Evolutionary conservation across 2,797 vertebrate species (phyloP).

Genomic region (Chiloscyllium punctatum): DNA sequence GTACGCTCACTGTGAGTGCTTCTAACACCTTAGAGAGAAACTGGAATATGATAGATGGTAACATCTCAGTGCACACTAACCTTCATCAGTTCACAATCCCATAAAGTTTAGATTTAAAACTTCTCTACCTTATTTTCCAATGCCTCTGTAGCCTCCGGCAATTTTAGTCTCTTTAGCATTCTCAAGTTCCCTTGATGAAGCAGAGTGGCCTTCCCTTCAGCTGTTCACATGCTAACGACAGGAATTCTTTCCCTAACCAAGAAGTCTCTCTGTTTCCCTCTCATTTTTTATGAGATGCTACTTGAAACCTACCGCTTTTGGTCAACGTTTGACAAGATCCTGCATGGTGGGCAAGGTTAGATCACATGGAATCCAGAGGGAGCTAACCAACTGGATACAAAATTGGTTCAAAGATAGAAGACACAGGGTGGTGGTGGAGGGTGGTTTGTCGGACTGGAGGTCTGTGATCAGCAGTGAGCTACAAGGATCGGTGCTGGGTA

Average conservation of each 20-base stretch:
- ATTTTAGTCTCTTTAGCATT: not conserved
- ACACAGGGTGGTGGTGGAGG: too few species aligned
- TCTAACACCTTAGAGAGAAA: not conserved
- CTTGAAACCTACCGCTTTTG: not conserved
- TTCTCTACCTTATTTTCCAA: not conserved
- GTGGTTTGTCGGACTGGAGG: too few species aligned
- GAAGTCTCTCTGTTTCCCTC: not conserved
- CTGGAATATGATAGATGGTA: not conserved
- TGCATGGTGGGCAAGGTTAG: too few species aligned
- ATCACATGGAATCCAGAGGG: too few species aligned
- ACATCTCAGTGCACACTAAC: not conserved
- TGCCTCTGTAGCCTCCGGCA: not conserved
- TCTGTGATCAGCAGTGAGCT: too few species aligned
- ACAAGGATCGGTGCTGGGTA: too few species aligned
- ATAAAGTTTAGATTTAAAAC: not conserved
- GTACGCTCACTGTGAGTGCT: not conserved
- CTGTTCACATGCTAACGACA: not conserved
- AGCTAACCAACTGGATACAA: too few species aligned
- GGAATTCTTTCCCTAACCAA: not conserved
- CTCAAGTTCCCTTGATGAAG: not conserved
- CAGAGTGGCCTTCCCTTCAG: not conserved
- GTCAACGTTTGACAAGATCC: too few species aligned
- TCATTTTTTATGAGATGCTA: not conserved
- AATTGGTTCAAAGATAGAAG: too few species aligned
- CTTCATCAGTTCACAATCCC: too few species aligned